phyloP scores from a whole-genome alignment of 1,140 invertebrate genomes.

The Maniola jurtina region DNA sequence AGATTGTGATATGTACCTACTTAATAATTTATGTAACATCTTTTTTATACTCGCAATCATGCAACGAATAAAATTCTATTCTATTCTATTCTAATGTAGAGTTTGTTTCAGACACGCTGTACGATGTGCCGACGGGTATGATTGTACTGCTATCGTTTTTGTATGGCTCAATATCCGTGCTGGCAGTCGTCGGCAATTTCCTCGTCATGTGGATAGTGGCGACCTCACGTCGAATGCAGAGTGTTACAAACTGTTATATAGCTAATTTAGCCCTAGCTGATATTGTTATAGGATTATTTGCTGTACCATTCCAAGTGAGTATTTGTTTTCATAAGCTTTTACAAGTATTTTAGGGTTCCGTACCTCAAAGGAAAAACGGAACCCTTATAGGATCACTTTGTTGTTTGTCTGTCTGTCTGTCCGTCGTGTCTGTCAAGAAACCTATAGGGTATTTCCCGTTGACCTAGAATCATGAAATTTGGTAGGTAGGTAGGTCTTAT shows the following conservation, averaged over 20 bases:
- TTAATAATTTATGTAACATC: too few species aligned
- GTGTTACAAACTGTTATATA: slow-evolving; percentile 91
- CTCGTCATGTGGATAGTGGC: slow-evolving; percentile 90
- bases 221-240: slow-evolving; percentile 86
- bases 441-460: too few species aligned
- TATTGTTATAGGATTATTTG: slow-evolving; percentile 88
- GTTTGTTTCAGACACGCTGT: slow-evolving; percentile 73
- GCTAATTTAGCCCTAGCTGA: slow-evolving; percentile 88
- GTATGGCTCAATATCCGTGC: slow-evolving; percentile 89
- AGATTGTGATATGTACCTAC: too few species aligned
- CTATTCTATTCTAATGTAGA: background rate
- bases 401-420: too few species aligned
- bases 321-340: background rate
- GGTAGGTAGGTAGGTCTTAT: too few species aligned
- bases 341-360: too few species aligned
- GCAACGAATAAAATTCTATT: too few species aligned
- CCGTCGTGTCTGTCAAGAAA: too few species aligned
- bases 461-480: too few species aligned
- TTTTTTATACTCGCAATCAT: too few species aligned
- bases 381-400: too few species aligned
- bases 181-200: slow-evolving; percentile 89
- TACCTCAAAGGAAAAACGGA: too few species aligned
- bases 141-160: slow-evolving; percentile 87
- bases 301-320: slow-evolving; percentile 89
- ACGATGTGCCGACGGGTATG: slow-evolving; percentile 86